Evolutionary conservation across 2,113 vertebrate species (phyloP).

Genomic region (Vulpes ferrilata): DNA sequence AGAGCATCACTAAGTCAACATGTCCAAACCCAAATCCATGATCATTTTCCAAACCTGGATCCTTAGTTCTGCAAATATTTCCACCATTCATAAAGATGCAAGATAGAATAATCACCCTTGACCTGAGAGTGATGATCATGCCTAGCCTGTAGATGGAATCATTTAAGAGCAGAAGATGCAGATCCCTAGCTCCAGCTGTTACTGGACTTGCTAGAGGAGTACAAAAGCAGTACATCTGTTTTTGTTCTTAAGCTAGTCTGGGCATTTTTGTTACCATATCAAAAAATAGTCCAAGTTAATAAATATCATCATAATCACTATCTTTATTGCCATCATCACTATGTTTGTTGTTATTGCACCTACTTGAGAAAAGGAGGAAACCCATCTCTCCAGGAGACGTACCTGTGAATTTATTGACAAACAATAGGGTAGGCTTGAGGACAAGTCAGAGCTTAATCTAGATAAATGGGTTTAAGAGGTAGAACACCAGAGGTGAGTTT

Average conservation of each 20-base stretch:
- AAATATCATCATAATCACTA: not conserved
- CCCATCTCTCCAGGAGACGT: not conserved
- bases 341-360: not conserved
- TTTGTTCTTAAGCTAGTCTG: not conserved
- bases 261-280: not conserved
- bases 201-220: not conserved
- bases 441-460: constrained; percentile 56
- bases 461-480: constrained; percentile 57
- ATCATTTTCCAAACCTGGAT: not conserved
- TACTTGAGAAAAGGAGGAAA: not conserved
- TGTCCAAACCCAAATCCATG: not conserved
- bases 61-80: not conserved
- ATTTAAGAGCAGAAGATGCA: not conserved
- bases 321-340: not conserved
- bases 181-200: not conserved
- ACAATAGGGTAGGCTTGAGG: not conserved
- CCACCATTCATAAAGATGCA: not conserved
- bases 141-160: not conserved
- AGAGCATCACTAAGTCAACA: not conserved
- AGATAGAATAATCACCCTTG: not conserved
- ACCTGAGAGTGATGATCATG: not conserved
- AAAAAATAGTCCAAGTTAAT: not conserved
- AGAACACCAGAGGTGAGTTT: constrained; percentile 48
- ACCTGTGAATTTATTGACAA: not conserved
- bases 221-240: not conserved